Percentiles rank a stretch among this genome's conserved stretches.
Evolutionary conservation across 1,140 invertebrate genomes (phyloP).

Genomic region (Maconellicoccus hirsutus): DNA sequence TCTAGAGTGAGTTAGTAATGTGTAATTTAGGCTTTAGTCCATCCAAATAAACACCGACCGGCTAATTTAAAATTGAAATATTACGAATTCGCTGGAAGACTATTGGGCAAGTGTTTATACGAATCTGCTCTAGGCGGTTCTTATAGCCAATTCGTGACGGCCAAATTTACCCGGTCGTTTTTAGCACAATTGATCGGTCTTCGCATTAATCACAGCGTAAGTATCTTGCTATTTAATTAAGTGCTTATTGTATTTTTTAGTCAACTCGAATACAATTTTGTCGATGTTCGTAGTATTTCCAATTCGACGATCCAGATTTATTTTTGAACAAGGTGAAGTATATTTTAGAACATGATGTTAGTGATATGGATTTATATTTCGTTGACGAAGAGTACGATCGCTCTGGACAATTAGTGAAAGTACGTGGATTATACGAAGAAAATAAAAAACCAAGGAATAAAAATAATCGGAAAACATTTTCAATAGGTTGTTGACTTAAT

Average conservation of each 20-base stretch:
- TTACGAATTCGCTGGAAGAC: conserved; percentile 85
- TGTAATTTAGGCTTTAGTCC: conserved; percentile 52
- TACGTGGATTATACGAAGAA: conserved; percentile 28
- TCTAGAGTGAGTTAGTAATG: not conserved
- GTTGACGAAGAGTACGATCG: conserved; percentile 78
- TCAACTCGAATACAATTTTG: no score
- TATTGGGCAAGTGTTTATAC: conserved; percentile 88
- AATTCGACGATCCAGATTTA: conserved; percentile 87
- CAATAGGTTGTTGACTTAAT: conserved; percentile 53
- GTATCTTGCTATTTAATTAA: no score
- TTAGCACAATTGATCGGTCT: conserved; percentile 87
- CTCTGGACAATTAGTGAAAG: conserved; percentile 60
- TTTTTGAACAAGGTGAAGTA: conserved; percentile 86
- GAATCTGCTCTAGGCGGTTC: conserved; percentile 79
- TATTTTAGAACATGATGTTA: conserved; percentile 79
- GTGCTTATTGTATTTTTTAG: no score
- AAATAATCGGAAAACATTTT: not conserved
- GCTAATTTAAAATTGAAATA: conserved; percentile 69
- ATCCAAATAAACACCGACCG: conserved; percentile 69
- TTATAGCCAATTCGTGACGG: conserved; percentile 78
- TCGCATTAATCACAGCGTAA: conserved; percentile 76
- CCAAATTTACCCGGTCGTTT: conserved; percentile 83
- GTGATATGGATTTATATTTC: conserved; percentile 74
- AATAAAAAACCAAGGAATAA: not conserved
- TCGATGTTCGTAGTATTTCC: conserved; percentile 62